phyloP scores from a whole-genome alignment of 2,888 invertebrate species.

The Pristionchus fissidentatus region DNA sequence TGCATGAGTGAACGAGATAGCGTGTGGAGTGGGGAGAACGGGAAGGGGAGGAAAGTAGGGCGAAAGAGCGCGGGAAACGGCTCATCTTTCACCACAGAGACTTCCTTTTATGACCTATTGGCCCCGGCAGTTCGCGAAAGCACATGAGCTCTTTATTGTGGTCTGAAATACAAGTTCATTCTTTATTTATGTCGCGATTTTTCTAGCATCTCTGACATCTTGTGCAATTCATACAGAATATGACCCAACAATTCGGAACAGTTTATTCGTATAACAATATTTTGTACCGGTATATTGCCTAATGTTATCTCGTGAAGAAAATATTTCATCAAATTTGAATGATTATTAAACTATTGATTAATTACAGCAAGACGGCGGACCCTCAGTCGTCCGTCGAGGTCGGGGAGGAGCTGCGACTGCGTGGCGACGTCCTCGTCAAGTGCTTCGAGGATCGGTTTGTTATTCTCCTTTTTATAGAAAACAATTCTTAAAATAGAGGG shows the following conservation, averaged over 20 bases:
- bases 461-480: not conserved
- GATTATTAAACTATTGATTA: too few species aligned
- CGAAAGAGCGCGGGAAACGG: not conserved
- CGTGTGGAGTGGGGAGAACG: not conserved
- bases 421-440: conserved; percentile 49
- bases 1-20: not conserved
- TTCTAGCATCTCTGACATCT: too few species aligned
- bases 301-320: too few species aligned
- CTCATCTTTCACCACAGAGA: not conserved
- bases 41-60: too few species aligned
- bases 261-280: too few species aligned
- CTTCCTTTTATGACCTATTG: conserved; percentile 19
- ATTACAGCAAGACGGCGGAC: conserved; percentile 40
- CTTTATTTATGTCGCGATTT: not conserved
- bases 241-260: too few species aligned
- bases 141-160: too few species aligned
- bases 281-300: too few species aligned
- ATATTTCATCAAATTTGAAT: too few species aligned
- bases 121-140: not conserved
- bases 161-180: too few species aligned
- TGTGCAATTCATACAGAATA: too few species aligned
- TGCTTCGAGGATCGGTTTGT: conserved; percentile 50
- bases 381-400: conserved; percentile 56
- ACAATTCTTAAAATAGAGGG: too few species aligned
- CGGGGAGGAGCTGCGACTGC: conserved; percentile 78